Conservation (phyloP, 2,797 vertebrate genomes). For the Intellagama lesueurii region DNA sequence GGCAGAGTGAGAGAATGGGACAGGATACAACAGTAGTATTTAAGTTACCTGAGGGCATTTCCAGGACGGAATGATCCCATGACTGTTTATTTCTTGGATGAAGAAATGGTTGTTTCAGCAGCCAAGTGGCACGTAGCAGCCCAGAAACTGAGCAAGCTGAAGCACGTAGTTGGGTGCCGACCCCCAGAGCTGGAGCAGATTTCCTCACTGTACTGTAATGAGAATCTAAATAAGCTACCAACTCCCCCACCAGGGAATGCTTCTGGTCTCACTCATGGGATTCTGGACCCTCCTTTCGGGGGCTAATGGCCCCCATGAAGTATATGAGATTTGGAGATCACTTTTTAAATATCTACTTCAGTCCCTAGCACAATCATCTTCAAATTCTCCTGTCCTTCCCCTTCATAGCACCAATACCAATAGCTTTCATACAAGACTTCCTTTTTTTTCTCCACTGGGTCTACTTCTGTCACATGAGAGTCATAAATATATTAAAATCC, state of each 20-base stretch:
- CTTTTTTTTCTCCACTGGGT: not conserved
- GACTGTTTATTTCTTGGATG: slow-evolving; percentile 3
- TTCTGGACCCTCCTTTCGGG: not conserved
- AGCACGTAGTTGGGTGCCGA: not conserved
- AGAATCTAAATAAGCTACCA: not conserved
- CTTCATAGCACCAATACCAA: too few relatives aligned
- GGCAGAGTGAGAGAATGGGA: slow-evolving; percentile 6
- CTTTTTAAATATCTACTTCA: not conserved
- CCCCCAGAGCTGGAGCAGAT: not conserved
- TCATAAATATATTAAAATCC: not conserved
- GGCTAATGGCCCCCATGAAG: not conserved
- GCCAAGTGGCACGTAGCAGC: not conserved
- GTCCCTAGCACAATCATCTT: not conserved
- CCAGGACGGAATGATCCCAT: slow-evolving; percentile 9
- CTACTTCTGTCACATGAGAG: not conserved
- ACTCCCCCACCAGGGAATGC: not conserved
- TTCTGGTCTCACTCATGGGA: not conserved
- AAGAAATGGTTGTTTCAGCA: slow-evolving; percentile 5
- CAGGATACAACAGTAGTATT: not conserved
- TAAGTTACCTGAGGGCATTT: slow-evolving; percentile 33
- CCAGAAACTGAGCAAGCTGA: not conserved
- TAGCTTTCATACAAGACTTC: not conserved
- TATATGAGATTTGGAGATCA: not conserved
- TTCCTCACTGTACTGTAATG: not conserved
- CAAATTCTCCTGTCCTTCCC: too few relatives aligned